These are phyloP conservation scores for Oikopleura dioica DNA, from an alignment of 23 tunicate species.

Conservation along the genomic window DNA sequence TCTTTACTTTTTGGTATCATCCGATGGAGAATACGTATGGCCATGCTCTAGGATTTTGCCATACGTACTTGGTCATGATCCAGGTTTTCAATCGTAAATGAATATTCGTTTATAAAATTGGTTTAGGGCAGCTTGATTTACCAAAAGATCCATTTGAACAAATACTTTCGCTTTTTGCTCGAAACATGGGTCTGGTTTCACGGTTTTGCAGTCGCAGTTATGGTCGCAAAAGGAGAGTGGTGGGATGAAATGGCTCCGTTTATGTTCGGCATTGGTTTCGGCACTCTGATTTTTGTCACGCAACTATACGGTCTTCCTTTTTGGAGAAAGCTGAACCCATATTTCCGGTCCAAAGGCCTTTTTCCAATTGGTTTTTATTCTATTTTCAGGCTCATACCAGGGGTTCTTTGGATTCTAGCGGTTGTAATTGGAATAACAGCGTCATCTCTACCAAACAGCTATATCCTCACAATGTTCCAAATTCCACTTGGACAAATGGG, in stretches of 20 bases:
- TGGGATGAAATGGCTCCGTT: background rate
- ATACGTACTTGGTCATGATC: constrained; percentile 73
- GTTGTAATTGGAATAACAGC: constrained; percentile 18
- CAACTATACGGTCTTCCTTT: constrained; percentile 64
- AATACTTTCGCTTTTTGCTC: constrained; percentile 39
- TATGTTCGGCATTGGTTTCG: background rate
- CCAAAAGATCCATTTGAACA: background rate
- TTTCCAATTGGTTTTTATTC: constrained; percentile 23
- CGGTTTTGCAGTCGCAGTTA: constrained; percentile 50
- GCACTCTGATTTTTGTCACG: background rate
- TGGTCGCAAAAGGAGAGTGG: background rate
- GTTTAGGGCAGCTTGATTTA: background rate
- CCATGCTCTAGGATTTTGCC: background rate
- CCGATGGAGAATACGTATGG: constrained; percentile 99
- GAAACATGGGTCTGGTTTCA: constrained; percentile 69
- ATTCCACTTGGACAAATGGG: constrained; percentile 55
- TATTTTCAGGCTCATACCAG: background rate
- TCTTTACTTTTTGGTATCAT: constrained; percentile 98
- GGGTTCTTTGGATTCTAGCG: constrained; percentile 18
- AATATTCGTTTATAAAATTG: background rate
- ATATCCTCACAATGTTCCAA: constrained; percentile 51
- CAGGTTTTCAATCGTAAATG: too few relatives aligned
- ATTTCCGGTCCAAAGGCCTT: constrained; percentile 33
- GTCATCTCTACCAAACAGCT: background rate
- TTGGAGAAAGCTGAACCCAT: constrained; percentile 57